A percentile compares a stretch with the other conserved stretches of the same genome.
Evolutionary conservation across 2,113 vertebrate genomes (phyloP).

Genomic region (Cebus imitator): DNA sequence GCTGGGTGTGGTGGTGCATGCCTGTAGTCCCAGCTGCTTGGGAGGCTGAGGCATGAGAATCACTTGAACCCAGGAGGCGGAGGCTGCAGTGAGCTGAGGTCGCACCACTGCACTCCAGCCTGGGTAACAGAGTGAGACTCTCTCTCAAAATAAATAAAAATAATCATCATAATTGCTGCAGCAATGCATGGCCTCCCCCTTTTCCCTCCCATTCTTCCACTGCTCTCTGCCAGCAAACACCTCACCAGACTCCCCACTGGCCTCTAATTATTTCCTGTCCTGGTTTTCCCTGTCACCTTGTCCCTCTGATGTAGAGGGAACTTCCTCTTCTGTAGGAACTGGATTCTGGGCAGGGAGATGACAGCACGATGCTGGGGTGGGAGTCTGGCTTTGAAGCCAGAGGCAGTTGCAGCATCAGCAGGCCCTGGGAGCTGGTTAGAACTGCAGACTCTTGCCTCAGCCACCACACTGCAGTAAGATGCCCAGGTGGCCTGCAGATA

Average conservation of each 20-base stretch:
- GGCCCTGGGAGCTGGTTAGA: background rate
- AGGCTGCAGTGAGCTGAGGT: no score
- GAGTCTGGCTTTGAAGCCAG: background rate
- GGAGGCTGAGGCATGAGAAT: no score
- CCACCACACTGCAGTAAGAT: background rate
- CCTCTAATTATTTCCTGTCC: background rate
- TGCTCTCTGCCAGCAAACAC: background rate
- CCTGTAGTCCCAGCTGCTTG: no score
- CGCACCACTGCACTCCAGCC: no score
- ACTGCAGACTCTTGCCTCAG: background rate
- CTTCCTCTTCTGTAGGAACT: background rate
- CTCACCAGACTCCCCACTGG: background rate
- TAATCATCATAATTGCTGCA: background rate
- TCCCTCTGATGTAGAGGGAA: background rate
- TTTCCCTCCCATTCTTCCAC: background rate
- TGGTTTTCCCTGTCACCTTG: background rate
- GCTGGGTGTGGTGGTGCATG: rapidly evolving
- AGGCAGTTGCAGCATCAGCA: background rate
- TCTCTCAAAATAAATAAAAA: no score
- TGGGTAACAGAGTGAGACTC: no score
- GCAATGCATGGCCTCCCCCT: background rate
- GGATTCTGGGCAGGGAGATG: background rate
- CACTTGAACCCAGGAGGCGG: no score
- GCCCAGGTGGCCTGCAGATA: background rate
- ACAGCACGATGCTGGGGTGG: rapidly evolving